Conservation (phyloP, 2,888 invertebrate genomes). For the Bombylius discolor region DNA sequence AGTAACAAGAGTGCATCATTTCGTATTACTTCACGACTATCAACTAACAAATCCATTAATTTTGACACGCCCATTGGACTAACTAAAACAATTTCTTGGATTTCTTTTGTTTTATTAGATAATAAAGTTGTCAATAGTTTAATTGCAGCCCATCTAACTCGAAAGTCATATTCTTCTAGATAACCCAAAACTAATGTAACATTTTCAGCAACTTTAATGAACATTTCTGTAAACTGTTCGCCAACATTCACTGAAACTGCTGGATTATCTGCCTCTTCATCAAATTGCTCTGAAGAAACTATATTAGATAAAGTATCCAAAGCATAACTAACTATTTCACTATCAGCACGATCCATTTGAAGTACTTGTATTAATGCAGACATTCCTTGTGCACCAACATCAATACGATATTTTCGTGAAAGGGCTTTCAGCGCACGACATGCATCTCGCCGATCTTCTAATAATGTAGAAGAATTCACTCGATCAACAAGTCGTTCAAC, state of each 20-base stretch:
- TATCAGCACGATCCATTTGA: constrained; percentile 76
- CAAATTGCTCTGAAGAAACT: constrained; percentile 66
- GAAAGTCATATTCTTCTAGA: constrained; percentile 90
- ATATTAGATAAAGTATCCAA: constrained; percentile 87
- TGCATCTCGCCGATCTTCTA: constrained; percentile 93
- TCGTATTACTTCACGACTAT: constrained; percentile 87
- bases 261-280: constrained; percentile 63
- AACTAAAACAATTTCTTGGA: constrained; percentile 74
- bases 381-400: constrained; percentile 92
- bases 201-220: constrained; percentile 79
- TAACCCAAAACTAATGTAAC: constrained; percentile 68
- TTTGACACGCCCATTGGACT: constrained; percentile 97
- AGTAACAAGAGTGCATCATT: constrained; percentile 88
- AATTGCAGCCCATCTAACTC: constrained; percentile 81
- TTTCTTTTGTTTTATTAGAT: constrained; percentile 70
- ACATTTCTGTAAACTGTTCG: constrained; percentile 94
- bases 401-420: constrained; percentile 82
- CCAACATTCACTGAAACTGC: constrained; percentile 59
- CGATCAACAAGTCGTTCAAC: constrained; percentile 89
- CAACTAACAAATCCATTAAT: constrained; percentile 89
- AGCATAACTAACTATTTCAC: constrained; percentile 83
- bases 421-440: constrained; percentile 86
- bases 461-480: constrained; percentile 78
- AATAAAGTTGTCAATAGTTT: constrained; percentile 79
- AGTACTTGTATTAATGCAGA: constrained; percentile 65